These are phyloP conservation scores for Hirudinaria manillensis DNA, from an alignment of 2,888 invertebrate genomes.

Conservation along the genomic window DNA sequence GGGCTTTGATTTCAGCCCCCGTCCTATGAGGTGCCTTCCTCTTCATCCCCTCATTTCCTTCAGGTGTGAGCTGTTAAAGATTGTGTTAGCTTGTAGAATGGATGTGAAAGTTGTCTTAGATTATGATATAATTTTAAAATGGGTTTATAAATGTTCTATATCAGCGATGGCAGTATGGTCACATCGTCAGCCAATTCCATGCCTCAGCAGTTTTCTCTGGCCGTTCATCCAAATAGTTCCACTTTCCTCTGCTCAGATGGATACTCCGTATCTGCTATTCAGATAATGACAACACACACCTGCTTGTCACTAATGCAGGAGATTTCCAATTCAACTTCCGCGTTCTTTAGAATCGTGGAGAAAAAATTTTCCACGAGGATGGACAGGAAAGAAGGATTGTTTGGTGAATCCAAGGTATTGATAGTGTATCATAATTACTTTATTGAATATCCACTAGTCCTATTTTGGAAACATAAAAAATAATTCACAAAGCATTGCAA, in stretches of 20 bases:
- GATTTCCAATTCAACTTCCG: slow-evolving; percentile 39
- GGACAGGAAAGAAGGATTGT: too few relatives aligned
- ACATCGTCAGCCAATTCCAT: background rate
- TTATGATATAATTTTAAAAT: too few relatives aligned
- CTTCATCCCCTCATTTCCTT: slow-evolving; percentile 48
- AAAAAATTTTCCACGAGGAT: background rate
- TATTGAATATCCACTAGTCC: too few relatives aligned
- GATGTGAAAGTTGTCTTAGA: too few relatives aligned
- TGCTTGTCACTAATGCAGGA: slow-evolving; percentile 46
- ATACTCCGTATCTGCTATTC: slow-evolving; percentile 49
- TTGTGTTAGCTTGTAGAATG: too few relatives aligned
- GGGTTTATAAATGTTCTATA: too few relatives aligned
- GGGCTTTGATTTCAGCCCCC: slow-evolving; percentile 48
- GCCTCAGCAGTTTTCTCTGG: slow-evolving; percentile 45
- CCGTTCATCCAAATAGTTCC: slow-evolving; percentile 48
- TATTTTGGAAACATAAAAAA: too few relatives aligned
- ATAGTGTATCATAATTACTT: too few relatives aligned
- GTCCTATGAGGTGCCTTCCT: slow-evolving; percentile 45
- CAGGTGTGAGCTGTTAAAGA: slow-evolving; percentile 41
- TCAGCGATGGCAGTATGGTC: too few relatives aligned
- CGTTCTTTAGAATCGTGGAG: slow-evolving; percentile 27
- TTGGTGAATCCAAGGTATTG: too few relatives aligned
- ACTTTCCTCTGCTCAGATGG: slow-evolving; percentile 52
- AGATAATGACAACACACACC: slow-evolving; percentile 45
- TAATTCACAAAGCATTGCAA: too few relatives aligned